Evolutionary conservation across 2,888 invertebrate genomes (phyloP), one percentile per base, ranked within the genome.

Genomic region (Chloromyia formosa): DNA sequence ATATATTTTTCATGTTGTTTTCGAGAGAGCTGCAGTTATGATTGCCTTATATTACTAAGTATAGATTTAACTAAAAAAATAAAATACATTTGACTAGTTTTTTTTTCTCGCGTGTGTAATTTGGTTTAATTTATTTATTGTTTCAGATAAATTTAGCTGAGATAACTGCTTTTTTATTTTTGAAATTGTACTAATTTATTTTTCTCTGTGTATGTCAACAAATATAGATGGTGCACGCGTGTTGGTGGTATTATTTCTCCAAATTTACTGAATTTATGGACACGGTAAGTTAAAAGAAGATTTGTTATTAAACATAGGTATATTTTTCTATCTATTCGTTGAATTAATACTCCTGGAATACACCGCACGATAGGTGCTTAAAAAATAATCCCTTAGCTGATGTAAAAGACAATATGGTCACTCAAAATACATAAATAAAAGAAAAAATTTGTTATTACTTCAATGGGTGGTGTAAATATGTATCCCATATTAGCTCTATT

Each of bases 181-280:
- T 35, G 27, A 35, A 35, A 35, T 35, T 35, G 7, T 35, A 4
- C 7, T 35, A 35, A 35, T 35, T 4, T 35, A 35, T 35, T 35
- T 35, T 35, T 35, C 27, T 35, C 27, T 35, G 7, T 35, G 7
- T 7, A 35, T 35, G 2, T 35, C 27, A 61, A 35, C 27, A 35
- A 35, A 69, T 54, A 54, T 75, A 96, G 96, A 96, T 97, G 95
- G 94, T 94, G 75, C 90, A 93, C 84, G 94, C 93, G 54, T 94
- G 95, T 84, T 97, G 96, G 96, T 95, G 95, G 95, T 97, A 97
- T 86, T 96, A 94, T 86, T 93, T 97, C 85, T 96, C 97, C 74
- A 97, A 97, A 86, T 96, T 96, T 87, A 94, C 96, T 80, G 97
- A 97, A 87, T 95, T 97, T 85, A 90, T 96, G 86, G 97, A 97